Base-by-base conservation (phyloP, 2,888 invertebrate species). In the Pristionchus arcanus region DNA sequence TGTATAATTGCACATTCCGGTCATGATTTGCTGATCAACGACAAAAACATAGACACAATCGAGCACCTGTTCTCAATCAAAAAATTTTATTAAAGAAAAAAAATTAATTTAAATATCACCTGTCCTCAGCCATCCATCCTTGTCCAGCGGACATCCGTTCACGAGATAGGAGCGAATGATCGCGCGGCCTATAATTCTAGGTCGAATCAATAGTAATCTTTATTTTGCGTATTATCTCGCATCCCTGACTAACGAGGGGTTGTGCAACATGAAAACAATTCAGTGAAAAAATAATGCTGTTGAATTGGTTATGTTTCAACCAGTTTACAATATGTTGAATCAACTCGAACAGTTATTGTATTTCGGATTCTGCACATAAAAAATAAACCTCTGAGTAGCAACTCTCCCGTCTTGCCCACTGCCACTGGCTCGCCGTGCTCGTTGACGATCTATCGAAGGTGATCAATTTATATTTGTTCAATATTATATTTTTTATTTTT, bases 381-480 rank as follows among this genome's bases (percentile, higher is more conserved):
- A 49, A 96, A 89, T 97, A 96, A 49, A 0, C 97, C 97, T 95
- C 97, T 97, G 91, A 98, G 97, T 95, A 97, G 97, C 0, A 98
- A 95, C 95, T 98, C 98, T 9, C 98, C 98, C 90, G 97, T 96
- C 92, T 97, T 96, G 9, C 0, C 97, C 97, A 42, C 97, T 95
- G 90, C 95, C 93, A 93, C 96, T 93, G 0, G 97, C 97, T 13
- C 96, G 96, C 92, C 96, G 93, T 59, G 53, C 5, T 91, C 91
- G 53, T 91, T 88, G 16, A 91, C 55, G 2, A 91, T 66, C 90
- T 91, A 49, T 49, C 11, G 42, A 49, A 49, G 42, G 9, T 49
- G 42, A n/a, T n/a, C n/a, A n/a, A n/a, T n/a, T n/a, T n/a, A n/a
- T n/a, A n/a, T n/a, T n/a, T n/a, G n/a, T n/a, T n/a, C n/a, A n/a